Evolutionary conservation across 2,888 invertebrate species (phyloP).

Genomic region (Leucophenga maculata): DNA sequence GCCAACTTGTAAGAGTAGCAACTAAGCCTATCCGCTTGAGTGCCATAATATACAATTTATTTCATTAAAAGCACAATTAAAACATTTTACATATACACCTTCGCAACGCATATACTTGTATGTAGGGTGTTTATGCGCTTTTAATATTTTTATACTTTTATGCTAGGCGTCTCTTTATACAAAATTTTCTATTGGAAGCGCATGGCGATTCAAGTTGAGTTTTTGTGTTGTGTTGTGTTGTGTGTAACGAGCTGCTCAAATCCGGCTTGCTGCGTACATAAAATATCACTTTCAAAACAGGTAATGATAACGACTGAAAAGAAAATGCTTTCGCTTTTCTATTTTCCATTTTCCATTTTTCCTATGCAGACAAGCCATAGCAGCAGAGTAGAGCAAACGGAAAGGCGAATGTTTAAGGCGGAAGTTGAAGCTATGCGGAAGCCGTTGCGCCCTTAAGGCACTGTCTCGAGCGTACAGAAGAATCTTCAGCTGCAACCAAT

Average conservation of each 20-base stretch:
- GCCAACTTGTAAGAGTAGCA: too few species aligned
- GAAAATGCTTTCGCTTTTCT: slow-evolving; percentile 51
- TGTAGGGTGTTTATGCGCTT: too few species aligned
- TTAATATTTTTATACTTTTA: too few species aligned
- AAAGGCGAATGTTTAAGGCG: slow-evolving; percentile 43
- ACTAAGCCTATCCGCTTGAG: too few species aligned
- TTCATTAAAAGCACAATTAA: too few species aligned
- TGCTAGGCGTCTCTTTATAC: too few species aligned
- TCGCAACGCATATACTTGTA: too few species aligned
- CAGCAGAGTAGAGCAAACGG: neutral
- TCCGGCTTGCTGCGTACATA: slow-evolving; percentile 15
- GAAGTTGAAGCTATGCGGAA: slow-evolving; percentile 54
- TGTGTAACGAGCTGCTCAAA: neutral
- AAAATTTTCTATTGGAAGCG: too few species aligned
- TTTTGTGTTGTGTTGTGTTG: neutral
- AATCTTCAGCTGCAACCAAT: neutral
- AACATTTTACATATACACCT: too few species aligned
- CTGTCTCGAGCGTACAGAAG: slow-evolving; percentile 27
- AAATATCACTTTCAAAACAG: slow-evolving; percentile 33
- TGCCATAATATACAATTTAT: too few species aligned
- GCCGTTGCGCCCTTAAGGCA: slow-evolving; percentile 38
- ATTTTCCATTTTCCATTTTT: neutral
- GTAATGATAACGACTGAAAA: slow-evolving; percentile 41
- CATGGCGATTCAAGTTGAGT: too few species aligned
- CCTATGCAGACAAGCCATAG: neutral